Evolutionary conservation across 2,113 vertebrate species (phyloP).

Genomic region (Brachyhypopomus occidentalis): DNA sequence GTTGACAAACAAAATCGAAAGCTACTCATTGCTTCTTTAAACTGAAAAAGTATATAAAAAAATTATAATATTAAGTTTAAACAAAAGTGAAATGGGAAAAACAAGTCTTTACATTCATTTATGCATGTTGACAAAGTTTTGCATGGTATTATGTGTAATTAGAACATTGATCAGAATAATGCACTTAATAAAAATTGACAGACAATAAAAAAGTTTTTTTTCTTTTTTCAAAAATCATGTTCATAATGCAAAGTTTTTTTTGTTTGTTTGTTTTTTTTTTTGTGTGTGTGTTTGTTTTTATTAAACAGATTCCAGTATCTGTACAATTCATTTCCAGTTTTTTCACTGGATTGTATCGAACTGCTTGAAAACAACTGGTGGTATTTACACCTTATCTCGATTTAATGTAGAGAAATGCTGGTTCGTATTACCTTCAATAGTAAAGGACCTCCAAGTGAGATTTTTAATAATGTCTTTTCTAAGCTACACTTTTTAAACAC

Average conservation of each 20-base stretch:
- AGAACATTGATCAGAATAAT: constrained; percentile 64
- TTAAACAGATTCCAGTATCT: constrained; percentile 39
- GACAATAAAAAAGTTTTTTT: constrained; percentile 1
- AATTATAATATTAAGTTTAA: constrained; percentile 59
- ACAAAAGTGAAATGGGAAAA: constrained; percentile 57
- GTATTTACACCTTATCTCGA: constrained; percentile 63
- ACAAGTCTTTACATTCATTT: constrained; percentile 78
- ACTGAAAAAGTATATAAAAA: constrained; percentile 52
- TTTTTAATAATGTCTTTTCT: constrained; percentile 59
- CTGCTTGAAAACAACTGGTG: constrained; percentile 38
- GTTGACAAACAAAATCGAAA: not conserved
- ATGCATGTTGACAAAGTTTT: constrained; percentile 65
- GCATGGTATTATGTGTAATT: constrained; percentile 64
- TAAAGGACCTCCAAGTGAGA: constrained; percentile 46
- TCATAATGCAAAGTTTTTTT: constrained; percentile 39
- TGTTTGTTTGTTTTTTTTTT: not conserved
- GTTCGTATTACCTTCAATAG: constrained; percentile 66
- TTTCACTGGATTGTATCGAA: constrained; percentile 46
- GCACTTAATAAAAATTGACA: constrained; percentile 41
- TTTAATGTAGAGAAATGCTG: constrained; percentile 58
- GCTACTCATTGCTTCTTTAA: constrained; percentile 32
- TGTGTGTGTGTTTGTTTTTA: too few relatives aligned
- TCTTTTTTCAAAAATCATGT: constrained; percentile 10
- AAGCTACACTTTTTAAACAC: constrained; percentile 1
- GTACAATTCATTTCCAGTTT: constrained; percentile 45